Percentiles rank a stretch among this genome's conserved stretches.
These are phyloP conservation scores for Lamprotornis superbus DNA, from an alignment of 2,113 vertebrate species.

Conservation along the genomic window DNA sequence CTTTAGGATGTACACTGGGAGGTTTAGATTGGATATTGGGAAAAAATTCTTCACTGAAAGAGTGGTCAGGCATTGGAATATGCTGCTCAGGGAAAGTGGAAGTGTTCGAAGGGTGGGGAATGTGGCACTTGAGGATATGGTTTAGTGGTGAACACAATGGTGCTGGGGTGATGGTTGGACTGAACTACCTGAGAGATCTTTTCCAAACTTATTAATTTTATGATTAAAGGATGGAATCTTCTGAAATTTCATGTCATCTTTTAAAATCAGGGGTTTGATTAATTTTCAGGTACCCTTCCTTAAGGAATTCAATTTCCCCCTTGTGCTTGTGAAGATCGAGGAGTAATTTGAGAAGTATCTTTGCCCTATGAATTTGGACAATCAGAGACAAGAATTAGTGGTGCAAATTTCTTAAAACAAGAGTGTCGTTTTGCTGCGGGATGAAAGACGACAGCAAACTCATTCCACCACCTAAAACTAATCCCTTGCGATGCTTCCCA, in stretches of 20 bases:
- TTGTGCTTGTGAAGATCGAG: neutral
- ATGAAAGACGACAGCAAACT: neutral
- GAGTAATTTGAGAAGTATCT: neutral
- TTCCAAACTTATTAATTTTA: neutral
- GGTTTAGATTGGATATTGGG: neutral
- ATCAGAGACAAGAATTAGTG: too few species aligned
- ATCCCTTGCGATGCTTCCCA: neutral
- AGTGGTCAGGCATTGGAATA: neutral
- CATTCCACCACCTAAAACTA: fast-evolving
- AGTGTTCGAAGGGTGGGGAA: neutral
- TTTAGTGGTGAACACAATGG: neutral
- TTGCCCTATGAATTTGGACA: neutral
- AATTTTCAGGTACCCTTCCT: neutral
- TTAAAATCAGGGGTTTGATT: neutral
- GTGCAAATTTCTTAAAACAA: neutral
- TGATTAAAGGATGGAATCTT: neutral
- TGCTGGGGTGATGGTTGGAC: neutral
- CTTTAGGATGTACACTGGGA: neutral
- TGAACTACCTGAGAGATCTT: neutral
- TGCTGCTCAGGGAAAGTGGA: neutral
- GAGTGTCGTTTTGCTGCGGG: neutral
- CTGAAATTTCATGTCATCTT: neutral
- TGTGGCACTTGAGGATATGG: neutral
- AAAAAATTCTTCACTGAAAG: neutral
- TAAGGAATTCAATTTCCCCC: neutral